Base-by-base conservation (phyloP, 2,888 invertebrate species). In the Neocrepidodera transversa region DNA sequence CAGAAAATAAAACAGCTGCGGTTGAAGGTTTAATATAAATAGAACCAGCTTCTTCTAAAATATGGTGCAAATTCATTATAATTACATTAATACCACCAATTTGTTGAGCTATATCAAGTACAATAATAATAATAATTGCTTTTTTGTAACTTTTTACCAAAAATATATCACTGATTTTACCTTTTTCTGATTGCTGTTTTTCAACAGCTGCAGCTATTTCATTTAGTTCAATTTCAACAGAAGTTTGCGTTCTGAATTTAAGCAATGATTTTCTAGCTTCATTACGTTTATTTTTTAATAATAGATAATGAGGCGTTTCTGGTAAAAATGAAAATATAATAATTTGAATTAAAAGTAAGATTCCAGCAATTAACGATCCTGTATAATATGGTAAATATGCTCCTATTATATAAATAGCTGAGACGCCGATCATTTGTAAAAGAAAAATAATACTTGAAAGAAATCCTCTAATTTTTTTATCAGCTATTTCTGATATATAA, bases 401-500 rank as follows among this genome's bases (percentile, higher is more conserved):
- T 3, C 67, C 69, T 57, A 79, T 73, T 2, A 75, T 67, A 54
- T 79, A 79, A 3, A 78, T 74, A 1, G 77, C 66, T 14, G 78
- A 58, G 36, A 79, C 78, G 7, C 79, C 79, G 4, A 78, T 58
- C 14, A 79, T 66, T 77, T 78, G 77, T 75, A 79, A 77, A 26
- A 78, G 68, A 66, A 78, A 79, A 49, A 79, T 78, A 20, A 76
- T 71, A 5, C 77, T 74, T 0, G 78, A 74, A 10, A 79, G 66
- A 51, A 79, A 77, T n/a, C 79, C 79, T 32, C 79, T 60, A 13
- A 79, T 78, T 47, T 75, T 74, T 55, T 78, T 74, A 64, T 79
- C 77, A 8, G 79, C 78, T 53, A 79, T 78, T 69, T 79, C 79
- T 1, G 77, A 78, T 26, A 79, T 75, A 65, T 78, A 79, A 78